phyloP scores from a whole-genome alignment of 2,797 vertebrate genomes.

The Thamnophis elegans region DNA sequence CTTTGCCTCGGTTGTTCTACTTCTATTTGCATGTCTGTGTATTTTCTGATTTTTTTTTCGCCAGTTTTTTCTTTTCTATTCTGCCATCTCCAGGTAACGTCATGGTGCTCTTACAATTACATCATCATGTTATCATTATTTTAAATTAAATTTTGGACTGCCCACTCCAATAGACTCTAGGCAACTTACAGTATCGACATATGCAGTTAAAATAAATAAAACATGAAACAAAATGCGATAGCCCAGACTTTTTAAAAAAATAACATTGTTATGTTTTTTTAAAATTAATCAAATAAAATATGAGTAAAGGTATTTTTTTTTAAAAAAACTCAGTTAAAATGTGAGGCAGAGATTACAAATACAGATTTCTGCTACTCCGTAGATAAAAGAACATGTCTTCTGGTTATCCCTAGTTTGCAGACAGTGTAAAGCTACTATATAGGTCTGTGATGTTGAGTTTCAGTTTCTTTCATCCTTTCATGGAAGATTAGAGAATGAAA shows the following conservation, averaged over 20 bases:
- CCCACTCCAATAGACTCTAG: neutral
- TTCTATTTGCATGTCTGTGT: neutral
- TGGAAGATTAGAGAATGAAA: neutral
- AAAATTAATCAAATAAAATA: neutral
- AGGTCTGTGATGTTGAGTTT: neutral
- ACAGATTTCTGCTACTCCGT: neutral
- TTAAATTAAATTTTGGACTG: neutral
- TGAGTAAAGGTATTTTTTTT: neutral
- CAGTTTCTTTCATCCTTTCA: neutral
- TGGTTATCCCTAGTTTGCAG: neutral
- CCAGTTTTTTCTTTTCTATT: neutral
- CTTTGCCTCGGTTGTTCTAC: neutral
- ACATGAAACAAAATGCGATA: neutral
- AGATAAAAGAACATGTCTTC: neutral
- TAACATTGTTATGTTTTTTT: neutral
- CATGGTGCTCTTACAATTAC: neutral
- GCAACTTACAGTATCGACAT: neutral
- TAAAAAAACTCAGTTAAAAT: neutral
- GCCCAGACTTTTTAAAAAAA: neutral
- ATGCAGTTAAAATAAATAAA: neutral
- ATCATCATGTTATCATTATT: neutral
- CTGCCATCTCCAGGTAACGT: neutral
- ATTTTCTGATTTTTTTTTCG: neutral
- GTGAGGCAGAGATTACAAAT: neutral
- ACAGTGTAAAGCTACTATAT: neutral